phyloP scores from a whole-genome alignment of 2,113 vertebrate species.

The Heloderma charlesbogerti region DNA sequence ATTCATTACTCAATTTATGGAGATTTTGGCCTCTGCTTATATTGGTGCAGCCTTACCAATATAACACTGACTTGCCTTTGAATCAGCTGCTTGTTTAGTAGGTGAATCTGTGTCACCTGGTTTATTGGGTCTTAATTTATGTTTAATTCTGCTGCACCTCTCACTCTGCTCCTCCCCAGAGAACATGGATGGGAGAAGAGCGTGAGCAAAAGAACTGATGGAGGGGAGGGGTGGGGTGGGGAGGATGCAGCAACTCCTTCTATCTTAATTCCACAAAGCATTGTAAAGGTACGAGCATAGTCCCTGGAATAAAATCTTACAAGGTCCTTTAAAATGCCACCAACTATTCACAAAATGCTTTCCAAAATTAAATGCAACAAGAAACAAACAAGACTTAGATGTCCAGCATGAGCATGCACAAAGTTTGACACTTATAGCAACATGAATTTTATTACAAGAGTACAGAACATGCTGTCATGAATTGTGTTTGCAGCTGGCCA shows the following conservation, averaged over 20 bases:
- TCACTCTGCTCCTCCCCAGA: not conserved
- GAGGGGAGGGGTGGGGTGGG: not conserved
- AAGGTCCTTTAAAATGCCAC: not conserved
- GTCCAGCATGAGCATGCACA: not conserved
- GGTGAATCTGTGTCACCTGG: not conserved
- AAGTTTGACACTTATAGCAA: not conserved
- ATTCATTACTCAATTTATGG: not conserved
- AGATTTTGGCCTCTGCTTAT: not conserved
- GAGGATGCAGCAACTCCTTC: not conserved
- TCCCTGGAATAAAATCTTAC: not conserved
- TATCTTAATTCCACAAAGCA: not conserved
- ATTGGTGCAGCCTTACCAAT: not conserved
- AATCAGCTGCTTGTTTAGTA: not conserved
- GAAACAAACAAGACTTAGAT: not conserved
- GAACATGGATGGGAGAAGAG: not conserved
- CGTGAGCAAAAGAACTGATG: not conserved
- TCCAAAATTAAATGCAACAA: not conserved
- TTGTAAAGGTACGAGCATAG: not conserved
- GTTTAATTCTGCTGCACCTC: not conserved
- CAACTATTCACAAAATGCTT: not conserved
- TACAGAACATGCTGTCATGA: not conserved
- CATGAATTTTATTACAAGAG: not conserved
- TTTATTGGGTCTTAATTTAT: not conserved
- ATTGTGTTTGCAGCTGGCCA: not conserved
- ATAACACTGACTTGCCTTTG: not conserved